Percentiles rank a stretch among this genome's conserved stretches.
phyloP scores from a whole-genome alignment of 2,888 invertebrate species.

The Drosophila neutralis region DNA sequence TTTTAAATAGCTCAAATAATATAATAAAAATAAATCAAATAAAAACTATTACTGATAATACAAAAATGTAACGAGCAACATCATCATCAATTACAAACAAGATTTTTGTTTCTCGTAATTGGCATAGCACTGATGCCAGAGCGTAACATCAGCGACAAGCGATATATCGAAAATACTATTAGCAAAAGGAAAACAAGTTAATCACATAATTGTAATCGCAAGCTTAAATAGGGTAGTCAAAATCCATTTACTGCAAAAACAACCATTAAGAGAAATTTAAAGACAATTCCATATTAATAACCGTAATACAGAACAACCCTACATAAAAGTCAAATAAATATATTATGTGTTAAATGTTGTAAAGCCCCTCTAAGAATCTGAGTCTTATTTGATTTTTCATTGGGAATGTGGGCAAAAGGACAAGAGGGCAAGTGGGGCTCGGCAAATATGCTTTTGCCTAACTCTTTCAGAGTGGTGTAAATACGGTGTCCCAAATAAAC shows the following conservation, averaged over 20 bases:
- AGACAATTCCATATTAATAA: constrained; percentile 55
- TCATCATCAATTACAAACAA: constrained; percentile 63
- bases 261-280: constrained; percentile 41
- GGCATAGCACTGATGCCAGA: constrained; percentile 42
- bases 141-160: constrained; percentile 41
- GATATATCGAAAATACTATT: constrained; percentile 22
- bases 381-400: constrained; percentile 36
- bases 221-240: constrained; percentile 45
- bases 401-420: not conserved
- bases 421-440: not conserved
- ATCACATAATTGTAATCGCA: constrained; percentile 22
- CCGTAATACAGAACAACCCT: constrained; percentile 43
- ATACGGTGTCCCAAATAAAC: not conserved
- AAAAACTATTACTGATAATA: constrained; percentile 16
- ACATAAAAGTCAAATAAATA: constrained; percentile 69
- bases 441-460: not conserved
- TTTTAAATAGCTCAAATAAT: constrained; percentile 24
- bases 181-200: constrained; percentile 19
- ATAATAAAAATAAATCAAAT: constrained; percentile 7
- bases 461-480: not conserved
- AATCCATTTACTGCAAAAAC: constrained; percentile 35
- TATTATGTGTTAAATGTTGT: constrained; percentile 82
- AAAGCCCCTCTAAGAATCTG: constrained; percentile 70
- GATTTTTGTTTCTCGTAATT: constrained; percentile 30
- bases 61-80: constrained; percentile 44